Evolutionary conservation across 2,113 vertebrate genomes (phyloP).

Genomic region (Ploceus nigricollis): DNA sequence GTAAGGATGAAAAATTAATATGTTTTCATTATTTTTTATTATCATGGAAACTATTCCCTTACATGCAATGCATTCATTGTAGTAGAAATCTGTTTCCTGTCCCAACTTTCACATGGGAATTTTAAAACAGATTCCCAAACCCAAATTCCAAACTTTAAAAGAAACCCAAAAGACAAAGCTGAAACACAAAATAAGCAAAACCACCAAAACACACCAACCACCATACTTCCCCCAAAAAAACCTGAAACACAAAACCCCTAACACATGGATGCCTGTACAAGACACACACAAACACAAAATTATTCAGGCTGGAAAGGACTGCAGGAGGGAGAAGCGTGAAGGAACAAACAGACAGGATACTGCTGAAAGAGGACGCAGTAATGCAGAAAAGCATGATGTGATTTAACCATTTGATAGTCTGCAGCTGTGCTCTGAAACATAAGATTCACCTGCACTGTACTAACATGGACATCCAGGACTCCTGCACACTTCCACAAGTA

Average conservation of each 20-base stretch:
- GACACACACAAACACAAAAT: neutral
- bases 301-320: neutral
- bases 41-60: neutral
- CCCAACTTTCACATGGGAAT: neutral
- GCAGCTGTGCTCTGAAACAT: neutral
- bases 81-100: neutral
- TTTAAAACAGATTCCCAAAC: neutral
- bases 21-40: neutral
- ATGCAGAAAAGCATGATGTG: neutral
- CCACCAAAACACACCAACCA: neutral
- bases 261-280: neutral
- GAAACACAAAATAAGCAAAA: neutral
- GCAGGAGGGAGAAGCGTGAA: neutral
- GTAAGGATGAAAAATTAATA: neutral
- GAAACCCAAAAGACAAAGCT: neutral
- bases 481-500: neutral
- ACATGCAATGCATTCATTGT: neutral
- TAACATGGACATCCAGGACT: neutral
- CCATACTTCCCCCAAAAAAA: fast-evolving
- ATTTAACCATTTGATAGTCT: neutral
- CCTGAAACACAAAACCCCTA: neutral
- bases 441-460: neutral
- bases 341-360: neutral
- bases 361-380: neutral
- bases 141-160: neutral